These are phyloP conservation scores for Danaus melanippus DNA, from an alignment of 1,140 invertebrate species.

Conservation along the genomic window DNA sequence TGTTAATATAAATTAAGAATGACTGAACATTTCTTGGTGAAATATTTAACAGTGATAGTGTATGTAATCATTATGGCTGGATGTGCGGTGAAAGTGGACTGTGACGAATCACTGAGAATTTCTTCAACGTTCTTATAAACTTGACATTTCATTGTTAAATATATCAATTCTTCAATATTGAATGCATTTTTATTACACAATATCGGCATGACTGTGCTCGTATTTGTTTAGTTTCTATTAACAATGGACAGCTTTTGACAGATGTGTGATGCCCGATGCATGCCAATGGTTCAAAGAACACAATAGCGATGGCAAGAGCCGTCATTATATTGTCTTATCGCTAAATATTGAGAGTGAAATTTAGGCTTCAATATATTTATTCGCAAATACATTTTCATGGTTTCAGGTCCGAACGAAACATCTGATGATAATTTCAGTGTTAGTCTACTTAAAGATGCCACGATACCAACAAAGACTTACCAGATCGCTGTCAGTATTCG, in stretches of 20 bases:
- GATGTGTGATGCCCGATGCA: conserved; percentile 16
- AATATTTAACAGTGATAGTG: conserved; percentile 18
- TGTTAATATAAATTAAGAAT: conserved; percentile 10
- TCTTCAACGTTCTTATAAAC: conserved; percentile 20
- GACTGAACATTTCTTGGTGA: conserved; percentile 9
- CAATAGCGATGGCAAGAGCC: conserved; percentile 19
- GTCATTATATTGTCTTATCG: conserved; percentile 12
- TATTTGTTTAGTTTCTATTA: background rate
- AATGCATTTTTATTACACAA: too few relatives aligned
- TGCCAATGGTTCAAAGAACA: conserved; percentile 20
- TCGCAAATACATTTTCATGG: background rate
- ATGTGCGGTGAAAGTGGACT: conserved; percentile 23
- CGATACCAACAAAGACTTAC: conserved; percentile 35
- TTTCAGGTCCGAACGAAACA: conserved; percentile 6
- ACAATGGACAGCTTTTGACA: conserved; percentile 10
- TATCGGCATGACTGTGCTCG: too few relatives aligned
- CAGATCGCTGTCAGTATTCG: conserved; percentile 48
- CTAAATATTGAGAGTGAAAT: too few relatives aligned
- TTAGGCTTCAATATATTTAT: too few relatives aligned
- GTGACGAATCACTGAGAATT: conserved; percentile 13
- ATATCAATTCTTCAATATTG: background rate
- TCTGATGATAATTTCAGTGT: conserved; percentile 5
- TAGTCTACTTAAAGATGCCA: background rate
- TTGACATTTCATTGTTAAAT: conserved; percentile 5
- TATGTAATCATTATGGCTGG: conserved; percentile 27